Evolutionary conservation across 2,888 invertebrate species (phyloP), one percentile per base, ranked within the genome.

Genomic region (Harpalus rubripes): DNA sequence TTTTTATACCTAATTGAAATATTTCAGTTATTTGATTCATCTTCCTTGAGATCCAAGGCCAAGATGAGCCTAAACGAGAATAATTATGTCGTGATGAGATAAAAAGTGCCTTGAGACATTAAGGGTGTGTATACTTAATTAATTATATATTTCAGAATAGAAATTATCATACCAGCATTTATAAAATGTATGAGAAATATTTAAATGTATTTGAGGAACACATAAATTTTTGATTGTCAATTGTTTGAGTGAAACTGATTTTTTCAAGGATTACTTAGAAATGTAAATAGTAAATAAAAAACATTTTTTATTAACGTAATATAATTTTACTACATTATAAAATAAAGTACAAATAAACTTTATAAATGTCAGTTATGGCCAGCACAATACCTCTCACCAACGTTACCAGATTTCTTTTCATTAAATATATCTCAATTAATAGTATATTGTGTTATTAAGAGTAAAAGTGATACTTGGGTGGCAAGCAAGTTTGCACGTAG

Each of bases 11-110:
- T 32, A 15, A 39, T 80, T 61, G 41, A 78, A 41, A 61, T 80
- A 80, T 80, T 80, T 61, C 56, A 61, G 41, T 80, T 80, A 80
- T 41, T 80, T 41, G 10, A 61, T 61, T 12, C 26, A 39, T 39
- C 41, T 80, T 80, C 80, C 80, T 59, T 59, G 61, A 61, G 26
- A 4, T n/a, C 10, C 80, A 80, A 80, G 80, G 80, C 16, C 41
- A 59, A 18, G 65, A 52, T 56, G 56, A 63, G 15, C 81, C 44
- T 15, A 74, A 68, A 74, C 12, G 3, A 74, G 15, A 41, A 74
- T 44, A 18, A 44, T 74, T 44, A 74, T 52, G 7, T 18, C 18
- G 10, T 44, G 68, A 68, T 39, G 16, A 18, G 72, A 74, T 74
- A 10, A 18, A 52, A 12, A 74, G 22, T 44, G 16, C 72, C 44